Percentiles rank a stretch among this genome's conserved stretches.
phyloP scores from a whole-genome alignment of 2,113 vertebrate genomes.

The Polyodon spathula region DNA sequence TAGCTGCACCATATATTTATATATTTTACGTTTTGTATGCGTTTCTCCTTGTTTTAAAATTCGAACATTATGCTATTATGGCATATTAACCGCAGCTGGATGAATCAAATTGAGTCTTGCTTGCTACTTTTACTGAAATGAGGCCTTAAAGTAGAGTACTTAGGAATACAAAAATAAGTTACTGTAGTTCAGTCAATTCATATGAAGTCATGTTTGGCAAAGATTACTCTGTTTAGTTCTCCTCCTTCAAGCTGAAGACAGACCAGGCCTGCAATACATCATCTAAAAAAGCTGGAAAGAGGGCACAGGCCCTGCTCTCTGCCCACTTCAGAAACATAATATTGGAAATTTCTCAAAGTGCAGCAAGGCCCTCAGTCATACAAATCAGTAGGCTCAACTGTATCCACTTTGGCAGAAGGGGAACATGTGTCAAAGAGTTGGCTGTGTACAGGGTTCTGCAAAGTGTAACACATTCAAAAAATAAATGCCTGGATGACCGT shows the following conservation, averaged over 20 bases:
- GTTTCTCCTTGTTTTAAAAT: background rate
- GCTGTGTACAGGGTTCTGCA: constrained; percentile 9
- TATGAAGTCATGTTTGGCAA: constrained; percentile 57
- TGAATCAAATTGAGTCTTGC: background rate
- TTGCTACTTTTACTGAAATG: background rate
- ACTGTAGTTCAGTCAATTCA: constrained; percentile 34
- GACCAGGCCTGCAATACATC: constrained; percentile 41
- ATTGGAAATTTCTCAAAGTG: constrained; percentile 39
- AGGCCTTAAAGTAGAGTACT: background rate
- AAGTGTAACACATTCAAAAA: constrained; percentile 4
- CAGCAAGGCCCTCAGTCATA: constrained; percentile 35
- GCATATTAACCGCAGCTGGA: background rate
- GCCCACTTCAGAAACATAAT: constrained; percentile 40
- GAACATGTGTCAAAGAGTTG: constrained; percentile 19
- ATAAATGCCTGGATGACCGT: background rate
- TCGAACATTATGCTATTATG: background rate
- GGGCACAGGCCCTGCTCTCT: constrained; percentile 25
- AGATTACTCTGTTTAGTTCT: constrained; percentile 37
- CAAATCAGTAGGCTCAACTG: constrained; percentile 16
- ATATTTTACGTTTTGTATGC: no score
- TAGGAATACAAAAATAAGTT: background rate
- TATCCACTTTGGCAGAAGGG: constrained; percentile 19
- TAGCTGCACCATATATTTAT: no score
- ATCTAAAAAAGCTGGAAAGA: constrained; percentile 32
- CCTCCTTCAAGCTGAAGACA: constrained; percentile 23